phyloP scores from a whole-genome alignment of 1,140 invertebrate genomes.

The Samia ricini region DNA sequence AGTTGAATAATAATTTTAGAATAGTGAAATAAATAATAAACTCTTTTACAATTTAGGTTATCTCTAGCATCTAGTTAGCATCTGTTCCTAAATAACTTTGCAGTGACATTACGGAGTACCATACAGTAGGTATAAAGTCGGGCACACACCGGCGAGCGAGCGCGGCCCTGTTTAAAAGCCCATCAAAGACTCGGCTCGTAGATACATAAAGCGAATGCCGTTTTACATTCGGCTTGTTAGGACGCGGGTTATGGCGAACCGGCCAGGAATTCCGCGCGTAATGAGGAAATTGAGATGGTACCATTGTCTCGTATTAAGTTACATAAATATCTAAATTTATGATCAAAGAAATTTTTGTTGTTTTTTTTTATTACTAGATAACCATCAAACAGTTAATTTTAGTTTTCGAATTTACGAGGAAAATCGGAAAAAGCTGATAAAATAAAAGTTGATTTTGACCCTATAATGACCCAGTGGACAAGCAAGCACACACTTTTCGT shows the following conservation, averaged over 20 bases:
- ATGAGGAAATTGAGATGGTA: conserved; percentile 51
- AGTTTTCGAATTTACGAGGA: too few species aligned
- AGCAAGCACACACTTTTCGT: too few species aligned
- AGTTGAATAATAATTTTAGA: too few species aligned
- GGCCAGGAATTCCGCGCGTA: conserved; percentile 52
- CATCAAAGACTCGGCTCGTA: conserved; percentile 58
- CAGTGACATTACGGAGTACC: not conserved
- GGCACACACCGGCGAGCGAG: conserved; percentile 1
- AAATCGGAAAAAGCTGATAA: too few species aligned
- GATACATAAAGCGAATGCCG: conserved; percentile 58
- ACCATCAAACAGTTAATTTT: too few species aligned
- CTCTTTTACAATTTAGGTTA: not conserved
- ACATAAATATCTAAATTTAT: not conserved
- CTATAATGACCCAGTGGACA: too few species aligned
- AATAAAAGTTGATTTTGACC: too few species aligned
- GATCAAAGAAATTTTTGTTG: not conserved
- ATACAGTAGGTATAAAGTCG: not conserved
- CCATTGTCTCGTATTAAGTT: conserved; percentile 8
- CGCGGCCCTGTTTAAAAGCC: conserved; percentile 39
- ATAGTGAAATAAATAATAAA: not conserved
- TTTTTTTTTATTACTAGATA: too few species aligned
- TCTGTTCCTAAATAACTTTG: not conserved
- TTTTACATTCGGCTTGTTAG: conserved; percentile 59
- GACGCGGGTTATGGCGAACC: conserved; percentile 49
- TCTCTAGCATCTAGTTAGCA: not conserved